Conservation (phyloP, 2,888 invertebrate species). For the Odontocerum albicorne region DNA sequence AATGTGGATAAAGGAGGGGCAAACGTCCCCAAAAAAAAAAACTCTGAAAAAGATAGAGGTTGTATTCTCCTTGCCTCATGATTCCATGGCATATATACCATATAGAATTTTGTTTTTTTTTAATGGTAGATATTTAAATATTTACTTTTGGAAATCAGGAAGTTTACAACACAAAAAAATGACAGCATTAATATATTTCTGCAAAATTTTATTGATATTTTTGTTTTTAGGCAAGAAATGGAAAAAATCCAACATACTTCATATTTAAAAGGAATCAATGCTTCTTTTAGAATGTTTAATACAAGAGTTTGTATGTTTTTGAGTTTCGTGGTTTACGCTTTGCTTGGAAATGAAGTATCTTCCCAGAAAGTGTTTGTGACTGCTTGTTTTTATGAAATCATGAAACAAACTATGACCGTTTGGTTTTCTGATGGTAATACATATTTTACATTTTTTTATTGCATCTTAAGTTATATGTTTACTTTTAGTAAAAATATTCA, state of each 20-base stretch:
- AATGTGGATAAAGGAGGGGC: no score
- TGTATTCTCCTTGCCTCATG: no score
- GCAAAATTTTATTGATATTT: no score
- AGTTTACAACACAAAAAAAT: no score
- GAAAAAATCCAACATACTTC: constrained; percentile 70
- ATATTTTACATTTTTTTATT: background rate
- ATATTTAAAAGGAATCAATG: constrained; percentile 72
- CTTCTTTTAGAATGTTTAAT: constrained; percentile 84
- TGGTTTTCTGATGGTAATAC: constrained; percentile 76
- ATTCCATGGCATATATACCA: no score
- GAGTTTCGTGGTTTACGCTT: constrained; percentile 76
- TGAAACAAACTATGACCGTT: constrained; percentile 82
- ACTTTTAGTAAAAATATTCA: no score
- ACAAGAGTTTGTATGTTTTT: constrained; percentile 85
- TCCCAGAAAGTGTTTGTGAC: constrained; percentile 88
- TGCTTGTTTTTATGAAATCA: constrained; percentile 83
- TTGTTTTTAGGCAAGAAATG: constrained; percentile 61
- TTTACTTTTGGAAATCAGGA: no score
- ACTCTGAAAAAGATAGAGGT: no score
- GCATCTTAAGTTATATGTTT: background rate
- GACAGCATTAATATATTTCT: no score
- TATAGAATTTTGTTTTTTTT: no score
- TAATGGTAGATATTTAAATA: no score
- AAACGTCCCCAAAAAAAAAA: no score
- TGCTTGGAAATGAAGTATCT: constrained; percentile 70